Conservation (phyloP, 2,888 invertebrate species). For the Diarsia dahlii region DNA sequence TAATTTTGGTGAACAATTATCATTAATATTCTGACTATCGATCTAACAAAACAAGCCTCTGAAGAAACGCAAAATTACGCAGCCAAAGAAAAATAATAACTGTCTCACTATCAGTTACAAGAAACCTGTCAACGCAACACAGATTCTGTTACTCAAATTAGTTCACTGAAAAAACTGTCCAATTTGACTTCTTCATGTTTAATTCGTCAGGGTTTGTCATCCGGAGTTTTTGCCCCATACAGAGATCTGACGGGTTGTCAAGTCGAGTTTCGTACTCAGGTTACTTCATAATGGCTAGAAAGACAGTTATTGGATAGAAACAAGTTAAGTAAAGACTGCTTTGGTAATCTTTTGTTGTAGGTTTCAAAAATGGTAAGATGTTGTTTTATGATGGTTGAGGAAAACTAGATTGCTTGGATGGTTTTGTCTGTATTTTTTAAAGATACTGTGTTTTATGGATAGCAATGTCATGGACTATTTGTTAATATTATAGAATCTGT, state of each 20-base stretch:
- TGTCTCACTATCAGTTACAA: background rate
- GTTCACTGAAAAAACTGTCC: constrained; percentile 23
- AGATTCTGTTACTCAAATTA: constrained; percentile 28
- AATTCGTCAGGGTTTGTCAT: constrained; percentile 13
- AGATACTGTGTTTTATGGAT: background rate
- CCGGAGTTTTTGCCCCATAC: constrained; percentile 4
- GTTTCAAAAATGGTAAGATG: constrained; percentile 1
- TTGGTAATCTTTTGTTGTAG: constrained; percentile 11
- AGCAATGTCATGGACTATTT: no score
- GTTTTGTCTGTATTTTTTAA: background rate
- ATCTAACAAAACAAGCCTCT: background rate
- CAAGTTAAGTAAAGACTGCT: background rate
- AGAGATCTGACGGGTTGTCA: constrained; percentile 6
- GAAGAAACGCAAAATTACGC: background rate
- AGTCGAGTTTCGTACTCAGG: constrained; percentile 3
- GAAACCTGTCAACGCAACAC: constrained; percentile 18
- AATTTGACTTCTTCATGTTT: constrained; percentile 10
- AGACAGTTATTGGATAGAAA: constrained; percentile 14
- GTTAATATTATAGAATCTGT: no score
- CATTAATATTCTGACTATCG: background rate
- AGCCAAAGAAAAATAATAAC: background rate
- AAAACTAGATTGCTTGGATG: background rate
- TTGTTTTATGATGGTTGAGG: background rate
- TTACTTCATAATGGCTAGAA: constrained; percentile 13
- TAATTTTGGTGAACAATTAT: background rate